Evolutionary conservation across 2,888 invertebrate genomes (phyloP).

Genomic region (Tortrix viridana): DNA sequence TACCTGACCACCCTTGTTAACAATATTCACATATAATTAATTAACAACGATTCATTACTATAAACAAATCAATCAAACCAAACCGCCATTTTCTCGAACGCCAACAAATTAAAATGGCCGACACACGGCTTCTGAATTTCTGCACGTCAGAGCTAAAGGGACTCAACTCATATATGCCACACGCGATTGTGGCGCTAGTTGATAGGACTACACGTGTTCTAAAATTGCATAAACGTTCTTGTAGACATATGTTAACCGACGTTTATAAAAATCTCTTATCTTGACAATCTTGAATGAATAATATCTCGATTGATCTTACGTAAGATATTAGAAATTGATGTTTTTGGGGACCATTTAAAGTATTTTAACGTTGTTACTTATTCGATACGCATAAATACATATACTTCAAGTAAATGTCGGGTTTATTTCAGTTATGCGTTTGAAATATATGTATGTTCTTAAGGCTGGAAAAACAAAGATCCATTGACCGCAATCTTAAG

Average conservation of each 20-base stretch:
- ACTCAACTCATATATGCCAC: no score
- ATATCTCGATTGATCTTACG: slow-evolving; percentile 17
- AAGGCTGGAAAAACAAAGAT: no score
- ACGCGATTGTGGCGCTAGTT: no score
- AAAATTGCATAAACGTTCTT: no score
- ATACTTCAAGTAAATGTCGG: no score
- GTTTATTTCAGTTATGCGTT: no score
- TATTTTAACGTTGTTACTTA: no score
- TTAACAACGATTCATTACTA: slow-evolving; percentile 18
- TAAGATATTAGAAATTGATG: slow-evolving; percentile 4
- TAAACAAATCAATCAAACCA: slow-evolving; percentile 23
- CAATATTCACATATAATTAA: slow-evolving; percentile 17
- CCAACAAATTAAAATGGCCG: slow-evolving; percentile 50
- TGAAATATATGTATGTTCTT: no score
- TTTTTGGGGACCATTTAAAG: slow-evolving; percentile 14
- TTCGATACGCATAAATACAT: no score
- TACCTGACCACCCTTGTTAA: not conserved
- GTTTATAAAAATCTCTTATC: slow-evolving; percentile 29
- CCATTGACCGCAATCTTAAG: no score
- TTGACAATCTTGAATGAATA: slow-evolving; percentile 32
- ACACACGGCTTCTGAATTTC: slow-evolving; percentile 48
- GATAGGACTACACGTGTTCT: no score
- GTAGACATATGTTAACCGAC: not conserved
- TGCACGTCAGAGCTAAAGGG: no score
- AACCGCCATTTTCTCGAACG: slow-evolving; percentile 30